Evolutionary conservation across 2,113 vertebrate species (phyloP).

Genomic region (Lontra canadensis): DNA sequence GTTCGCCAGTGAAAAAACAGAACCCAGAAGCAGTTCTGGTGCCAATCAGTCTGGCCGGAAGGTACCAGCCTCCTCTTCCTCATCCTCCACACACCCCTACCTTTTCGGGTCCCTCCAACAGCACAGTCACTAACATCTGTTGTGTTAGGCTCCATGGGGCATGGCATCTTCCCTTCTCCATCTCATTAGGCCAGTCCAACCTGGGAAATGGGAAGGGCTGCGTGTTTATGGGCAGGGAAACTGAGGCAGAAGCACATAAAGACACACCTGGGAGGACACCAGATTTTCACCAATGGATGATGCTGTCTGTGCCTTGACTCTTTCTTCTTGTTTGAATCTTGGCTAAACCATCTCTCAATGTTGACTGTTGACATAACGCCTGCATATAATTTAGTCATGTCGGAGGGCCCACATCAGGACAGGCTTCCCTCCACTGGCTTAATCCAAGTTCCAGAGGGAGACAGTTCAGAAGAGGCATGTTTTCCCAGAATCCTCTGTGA

Average conservation of each 20-base stretch:
- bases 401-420: rapidly evolving
- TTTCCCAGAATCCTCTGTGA: not conserved
- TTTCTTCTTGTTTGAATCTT: not conserved
- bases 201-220: rapidly evolving
- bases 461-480: not conserved
- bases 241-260: not conserved
- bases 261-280: rapidly evolving
- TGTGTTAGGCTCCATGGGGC: rapidly evolving
- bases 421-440: not conserved
- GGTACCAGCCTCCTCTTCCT: not conserved
- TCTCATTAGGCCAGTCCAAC: not conserved
- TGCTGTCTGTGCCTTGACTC: not conserved
- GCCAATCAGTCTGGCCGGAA: not conserved
- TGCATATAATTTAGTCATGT: not conserved
- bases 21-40: not conserved
- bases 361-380: rapidly evolving
- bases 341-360: not conserved
- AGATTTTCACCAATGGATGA: not conserved
- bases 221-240: not conserved
- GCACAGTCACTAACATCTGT: no score
- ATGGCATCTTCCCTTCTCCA: not conserved
- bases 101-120: not conserved
- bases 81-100: rapidly evolving
- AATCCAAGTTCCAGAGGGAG: not conserved
- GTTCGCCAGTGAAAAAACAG: not conserved